These are phyloP conservation scores for Corythucha ciliata DNA, from an alignment of 2,888 invertebrate genomes.

Conservation along the genomic window DNA sequence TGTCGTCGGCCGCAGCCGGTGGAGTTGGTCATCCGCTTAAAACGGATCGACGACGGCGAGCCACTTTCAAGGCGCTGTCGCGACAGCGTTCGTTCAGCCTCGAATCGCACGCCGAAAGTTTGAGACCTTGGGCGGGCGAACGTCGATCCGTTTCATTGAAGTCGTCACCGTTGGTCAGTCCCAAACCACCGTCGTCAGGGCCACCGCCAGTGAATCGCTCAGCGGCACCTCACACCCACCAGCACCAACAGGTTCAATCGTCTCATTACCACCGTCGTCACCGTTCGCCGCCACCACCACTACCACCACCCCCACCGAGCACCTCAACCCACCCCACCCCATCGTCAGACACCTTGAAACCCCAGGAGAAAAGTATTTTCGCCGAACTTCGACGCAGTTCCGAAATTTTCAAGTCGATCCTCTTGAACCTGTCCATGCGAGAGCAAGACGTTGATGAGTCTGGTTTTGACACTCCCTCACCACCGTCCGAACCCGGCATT, in stretches of 20 bases:
- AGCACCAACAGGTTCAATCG: constrained; percentile 22
- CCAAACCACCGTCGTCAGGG: constrained; percentile 31
- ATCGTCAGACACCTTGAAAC: constrained; percentile 20
- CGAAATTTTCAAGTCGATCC: constrained; percentile 42
- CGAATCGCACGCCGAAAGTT: constrained; percentile 26
- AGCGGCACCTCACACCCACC: constrained; percentile 22
- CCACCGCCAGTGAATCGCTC: constrained; percentile 9
- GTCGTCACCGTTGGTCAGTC: constrained; percentile 39
- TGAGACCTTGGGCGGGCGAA: constrained; percentile 31
- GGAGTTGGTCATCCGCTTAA: constrained; percentile 23
- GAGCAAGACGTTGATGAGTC: constrained; percentile 35
- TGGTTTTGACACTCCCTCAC: constrained; percentile 19
- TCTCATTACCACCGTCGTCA: too few species aligned
- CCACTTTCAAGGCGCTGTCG: constrained; percentile 30
- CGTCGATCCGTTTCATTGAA: constrained; percentile 40
- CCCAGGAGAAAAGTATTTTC: constrained; percentile 40
- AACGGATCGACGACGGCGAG: constrained; percentile 24
- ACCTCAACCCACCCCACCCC: constrained; percentile 30
- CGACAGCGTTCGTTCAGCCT: constrained; percentile 30
- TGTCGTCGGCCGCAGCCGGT: too few species aligned
- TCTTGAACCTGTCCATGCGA: constrained; percentile 41
- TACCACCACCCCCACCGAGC: neutral
- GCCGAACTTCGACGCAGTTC: constrained; percentile 41
- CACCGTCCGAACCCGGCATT: constrained; percentile 26
- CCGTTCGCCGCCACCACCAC: too few species aligned